Conservation (phyloP, 2,888 invertebrate genomes). For the Epirrhoe alternata region DNA sequence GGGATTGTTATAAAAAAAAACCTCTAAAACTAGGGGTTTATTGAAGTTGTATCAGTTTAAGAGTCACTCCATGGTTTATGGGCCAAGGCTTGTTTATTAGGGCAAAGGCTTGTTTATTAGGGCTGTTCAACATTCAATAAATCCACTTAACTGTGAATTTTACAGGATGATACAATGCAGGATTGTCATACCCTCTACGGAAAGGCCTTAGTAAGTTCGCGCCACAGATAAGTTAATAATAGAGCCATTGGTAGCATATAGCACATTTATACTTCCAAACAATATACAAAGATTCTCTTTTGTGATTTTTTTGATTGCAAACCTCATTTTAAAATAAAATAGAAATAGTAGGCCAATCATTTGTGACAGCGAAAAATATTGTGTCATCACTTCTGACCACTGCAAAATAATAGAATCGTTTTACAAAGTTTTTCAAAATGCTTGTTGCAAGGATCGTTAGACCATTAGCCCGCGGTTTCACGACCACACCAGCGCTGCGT, state of each 20-base stretch:
- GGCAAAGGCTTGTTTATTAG: too few relatives aligned
- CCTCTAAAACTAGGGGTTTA: background rate
- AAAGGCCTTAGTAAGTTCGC: too few relatives aligned
- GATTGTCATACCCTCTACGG: too few relatives aligned
- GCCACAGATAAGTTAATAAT: too few relatives aligned
- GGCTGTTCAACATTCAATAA: too few relatives aligned
- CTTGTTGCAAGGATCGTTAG: constrained; percentile 1
- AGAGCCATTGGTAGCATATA: too few relatives aligned
- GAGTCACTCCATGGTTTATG: background rate
- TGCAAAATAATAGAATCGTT: background rate
- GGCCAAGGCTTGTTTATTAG: too few relatives aligned
- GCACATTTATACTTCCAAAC: too few relatives aligned
- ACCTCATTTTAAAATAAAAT: background rate
- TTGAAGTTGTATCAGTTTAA: background rate
- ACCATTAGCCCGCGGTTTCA: constrained; percentile 8
- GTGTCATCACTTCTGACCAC: background rate
- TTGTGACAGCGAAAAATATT: background rate
- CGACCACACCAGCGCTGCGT: constrained; percentile 11
- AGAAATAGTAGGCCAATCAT: background rate
- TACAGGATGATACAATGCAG: too few relatives aligned
- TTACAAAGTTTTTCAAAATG: constrained; percentile 13
- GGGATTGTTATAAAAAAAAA: background rate
- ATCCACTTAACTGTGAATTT: too few relatives aligned
- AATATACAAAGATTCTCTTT: too few relatives aligned
- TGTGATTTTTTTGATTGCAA: background rate